phyloP scores from a whole-genome alignment of 1,140 invertebrate genomes.

The Temnothorax curvispinosus region DNA sequence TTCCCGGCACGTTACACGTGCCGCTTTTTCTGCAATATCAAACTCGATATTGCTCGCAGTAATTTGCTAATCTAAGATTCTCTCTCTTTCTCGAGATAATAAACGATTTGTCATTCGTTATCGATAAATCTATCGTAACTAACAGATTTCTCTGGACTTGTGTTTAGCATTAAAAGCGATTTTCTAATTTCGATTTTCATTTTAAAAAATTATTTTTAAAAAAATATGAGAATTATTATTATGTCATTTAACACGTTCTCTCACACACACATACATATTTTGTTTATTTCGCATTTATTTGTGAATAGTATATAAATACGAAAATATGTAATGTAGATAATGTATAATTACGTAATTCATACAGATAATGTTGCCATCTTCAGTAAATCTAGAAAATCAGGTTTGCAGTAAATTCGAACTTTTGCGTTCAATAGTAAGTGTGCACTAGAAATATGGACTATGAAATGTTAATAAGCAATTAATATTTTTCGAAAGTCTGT shows the following conservation, averaged over 20 bases:
- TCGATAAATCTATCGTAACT: background rate
- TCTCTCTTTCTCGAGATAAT: background rate
- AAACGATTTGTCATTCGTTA: background rate
- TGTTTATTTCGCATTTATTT: constrained; percentile 10
- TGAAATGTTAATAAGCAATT: background rate
- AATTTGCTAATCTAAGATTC: constrained; percentile 4
- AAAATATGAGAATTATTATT: background rate
- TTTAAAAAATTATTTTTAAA: background rate
- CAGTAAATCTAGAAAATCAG: background rate
- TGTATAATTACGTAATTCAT: background rate
- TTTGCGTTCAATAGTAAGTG: background rate
- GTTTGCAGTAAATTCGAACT: background rate
- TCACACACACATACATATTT: background rate
- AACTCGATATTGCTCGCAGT: background rate
- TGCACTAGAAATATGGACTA: background rate
- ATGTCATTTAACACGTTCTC: background rate
- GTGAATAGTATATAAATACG: background rate
- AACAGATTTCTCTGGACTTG: background rate
- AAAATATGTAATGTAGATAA: background rate
- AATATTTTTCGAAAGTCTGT: background rate
- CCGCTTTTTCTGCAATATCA: background rate
- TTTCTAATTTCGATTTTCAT: background rate
- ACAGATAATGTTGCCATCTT: background rate
- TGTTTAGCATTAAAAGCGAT: background rate
- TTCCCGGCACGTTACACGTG: constrained; percentile 18